Evolutionary conservation across 2,113 vertebrate species (phyloP).

Genomic region (Poeciliopsis occidentalis): DNA sequence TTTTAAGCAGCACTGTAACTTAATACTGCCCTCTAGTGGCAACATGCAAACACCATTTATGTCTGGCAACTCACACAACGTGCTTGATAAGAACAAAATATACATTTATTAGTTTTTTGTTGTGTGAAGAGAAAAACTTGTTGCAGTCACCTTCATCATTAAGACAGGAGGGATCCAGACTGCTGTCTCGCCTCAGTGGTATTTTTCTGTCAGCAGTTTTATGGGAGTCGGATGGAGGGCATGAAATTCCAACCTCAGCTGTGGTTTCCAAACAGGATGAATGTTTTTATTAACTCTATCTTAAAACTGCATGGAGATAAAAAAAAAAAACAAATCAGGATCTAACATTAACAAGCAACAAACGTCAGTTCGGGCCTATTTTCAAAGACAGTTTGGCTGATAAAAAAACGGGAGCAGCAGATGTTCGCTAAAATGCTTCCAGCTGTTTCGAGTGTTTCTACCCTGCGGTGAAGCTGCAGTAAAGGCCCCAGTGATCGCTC

Average conservation of each 20-base stretch:
- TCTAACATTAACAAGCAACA: slow-evolving; percentile 1
- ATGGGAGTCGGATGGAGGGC: no score
- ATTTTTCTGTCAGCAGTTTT: no score
- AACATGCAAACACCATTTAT: not conserved
- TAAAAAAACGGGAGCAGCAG: not conserved
- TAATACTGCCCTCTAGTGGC: slow-evolving; percentile 53
- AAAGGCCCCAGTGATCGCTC: slow-evolving; percentile 97
- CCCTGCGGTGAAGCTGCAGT: slow-evolving; percentile 81
- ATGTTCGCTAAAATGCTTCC: not conserved
- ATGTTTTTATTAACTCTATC: not conserved
- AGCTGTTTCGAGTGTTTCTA: slow-evolving; percentile 20
- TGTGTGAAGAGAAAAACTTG: not conserved
- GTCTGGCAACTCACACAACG: not conserved
- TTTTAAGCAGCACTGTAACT: not conserved
- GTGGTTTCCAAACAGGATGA: not conserved
- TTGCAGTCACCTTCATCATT: not conserved
- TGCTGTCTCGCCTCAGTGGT: not conserved
- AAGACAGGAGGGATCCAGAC: not conserved
- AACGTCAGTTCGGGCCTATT: not conserved
- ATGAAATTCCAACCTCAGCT: not conserved
- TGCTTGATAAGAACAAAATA: no score
- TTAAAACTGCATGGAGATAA: not conserved
- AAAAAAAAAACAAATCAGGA: slow-evolving; percentile 1
- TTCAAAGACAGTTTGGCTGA: no score
- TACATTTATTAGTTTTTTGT: not conserved